Conservation (phyloP, 2,797 vertebrate species). For the Takifugu ocellatus region DNA sequence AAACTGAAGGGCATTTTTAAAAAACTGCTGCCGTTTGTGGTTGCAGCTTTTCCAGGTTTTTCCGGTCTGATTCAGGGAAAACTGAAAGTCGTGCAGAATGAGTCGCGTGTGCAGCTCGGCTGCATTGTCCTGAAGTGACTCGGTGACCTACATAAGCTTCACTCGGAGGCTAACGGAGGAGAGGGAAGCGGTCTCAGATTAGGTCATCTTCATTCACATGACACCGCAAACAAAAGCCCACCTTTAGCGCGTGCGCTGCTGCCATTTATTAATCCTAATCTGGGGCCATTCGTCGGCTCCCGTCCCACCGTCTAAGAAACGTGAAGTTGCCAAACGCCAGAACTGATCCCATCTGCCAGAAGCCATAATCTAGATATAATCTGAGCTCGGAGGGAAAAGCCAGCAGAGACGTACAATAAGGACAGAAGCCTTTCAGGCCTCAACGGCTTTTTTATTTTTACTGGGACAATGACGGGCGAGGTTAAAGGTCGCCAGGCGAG, state of each 20-base stretch:
- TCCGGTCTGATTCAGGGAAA: slow-evolving; percentile 1
- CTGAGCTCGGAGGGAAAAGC: slow-evolving; percentile 52
- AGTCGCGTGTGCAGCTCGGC: slow-evolving; percentile 2
- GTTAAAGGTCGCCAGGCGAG: slow-evolving; percentile 74
- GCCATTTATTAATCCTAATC: slow-evolving; percentile 54
- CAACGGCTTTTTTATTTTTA: slow-evolving; percentile 77
- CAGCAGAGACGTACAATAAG: slow-evolving; percentile 36
- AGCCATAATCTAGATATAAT: slow-evolving; percentile 64
- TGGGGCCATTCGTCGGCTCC: not conserved
- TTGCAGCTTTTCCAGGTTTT: too few species aligned
- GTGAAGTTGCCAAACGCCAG: slow-evolving; percentile 56
- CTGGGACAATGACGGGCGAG: slow-evolving; percentile 65
- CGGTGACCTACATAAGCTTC: slow-evolving; percentile 37
- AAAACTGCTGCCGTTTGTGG: too few species aligned
- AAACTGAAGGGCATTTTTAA: too few species aligned
- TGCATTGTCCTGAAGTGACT: slow-evolving; percentile 44
- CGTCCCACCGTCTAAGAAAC: slow-evolving; percentile 63
- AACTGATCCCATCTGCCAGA: not conserved
- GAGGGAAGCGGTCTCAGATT: slow-evolving; percentile 16
- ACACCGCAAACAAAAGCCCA: not conserved
- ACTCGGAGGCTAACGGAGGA: not conserved
- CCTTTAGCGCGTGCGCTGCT: not conserved
- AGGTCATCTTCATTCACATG: slow-evolving; percentile 30
- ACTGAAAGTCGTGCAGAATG: slow-evolving; percentile 33
- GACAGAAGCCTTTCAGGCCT: slow-evolving; percentile 33